Conservation (phyloP, 1,140 invertebrate species). For the Calliopsis andreniformis region DNA sequence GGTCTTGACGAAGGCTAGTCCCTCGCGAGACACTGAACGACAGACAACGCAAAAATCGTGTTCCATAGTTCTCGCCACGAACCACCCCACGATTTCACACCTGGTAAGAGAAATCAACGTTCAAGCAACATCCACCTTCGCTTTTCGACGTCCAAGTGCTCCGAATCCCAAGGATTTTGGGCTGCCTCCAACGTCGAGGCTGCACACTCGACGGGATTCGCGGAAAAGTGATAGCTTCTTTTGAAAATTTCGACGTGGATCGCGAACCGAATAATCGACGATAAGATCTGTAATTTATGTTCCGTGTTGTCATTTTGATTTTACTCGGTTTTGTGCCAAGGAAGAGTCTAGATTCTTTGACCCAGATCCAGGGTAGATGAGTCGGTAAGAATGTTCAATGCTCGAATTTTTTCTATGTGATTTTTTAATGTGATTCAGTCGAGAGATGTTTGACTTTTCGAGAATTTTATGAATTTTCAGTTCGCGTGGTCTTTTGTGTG, state of each 20-base stretch:
- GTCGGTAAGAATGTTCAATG: neutral
- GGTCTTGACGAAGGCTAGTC: slow-evolving; percentile 43
- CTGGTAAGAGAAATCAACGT: slow-evolving; percentile 48
- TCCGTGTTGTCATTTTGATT: neutral
- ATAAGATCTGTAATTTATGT: neutral
- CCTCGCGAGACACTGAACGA: slow-evolving; percentile 49
- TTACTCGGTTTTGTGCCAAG: neutral
- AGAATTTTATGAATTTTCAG: too few species aligned
- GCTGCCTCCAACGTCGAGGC: neutral
- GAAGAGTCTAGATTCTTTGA: slow-evolving; percentile 12
- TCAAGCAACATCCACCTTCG: slow-evolving; percentile 12
- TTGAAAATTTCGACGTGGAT: neutral
- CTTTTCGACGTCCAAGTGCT: too few species aligned
- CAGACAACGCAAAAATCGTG: neutral
- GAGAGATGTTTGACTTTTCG: neutral
- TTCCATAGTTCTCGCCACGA: neutral
- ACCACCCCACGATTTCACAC: neutral
- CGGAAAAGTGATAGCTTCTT: neutral
- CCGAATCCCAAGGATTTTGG: neutral
- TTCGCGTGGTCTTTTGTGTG: too few species aligned
- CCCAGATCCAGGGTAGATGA: neutral
- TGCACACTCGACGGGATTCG: neutral
- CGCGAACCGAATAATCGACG: neutral
- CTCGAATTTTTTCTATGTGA: neutral
- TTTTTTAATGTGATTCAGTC: neutral